phyloP scores from a whole-genome alignment of 2,888 invertebrate species.

The Rutpela maculata region DNA sequence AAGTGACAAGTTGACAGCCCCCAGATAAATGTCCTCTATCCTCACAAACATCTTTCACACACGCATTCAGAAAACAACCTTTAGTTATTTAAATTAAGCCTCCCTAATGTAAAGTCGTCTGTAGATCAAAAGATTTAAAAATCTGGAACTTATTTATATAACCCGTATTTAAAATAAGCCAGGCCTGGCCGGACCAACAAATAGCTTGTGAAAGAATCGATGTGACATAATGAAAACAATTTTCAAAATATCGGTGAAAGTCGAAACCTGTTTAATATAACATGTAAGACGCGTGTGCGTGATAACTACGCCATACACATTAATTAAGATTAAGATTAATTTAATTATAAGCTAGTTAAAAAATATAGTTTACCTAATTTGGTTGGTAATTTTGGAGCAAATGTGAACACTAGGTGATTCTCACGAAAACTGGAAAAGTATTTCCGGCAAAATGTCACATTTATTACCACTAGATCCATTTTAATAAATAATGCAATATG shows the following conservation, averaged over 20 bases:
- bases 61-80: background rate
- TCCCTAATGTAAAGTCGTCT: background rate
- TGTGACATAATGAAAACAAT: background rate
- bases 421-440: too few relatives aligned
- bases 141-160: conserved; percentile 2
- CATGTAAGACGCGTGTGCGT: background rate
- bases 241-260: conserved; percentile 8
- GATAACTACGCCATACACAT: background rate
- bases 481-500: too few relatives aligned
- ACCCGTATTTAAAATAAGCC: conserved; percentile 12
- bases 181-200: background rate
- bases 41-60: conserved; percentile 16
- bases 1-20: conserved; percentile 7
- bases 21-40: conserved; percentile 7
- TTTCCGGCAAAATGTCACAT: too few relatives aligned
- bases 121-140: background rate
- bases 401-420: too few relatives aligned
- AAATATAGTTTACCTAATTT: too few relatives aligned
- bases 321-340: background rate
- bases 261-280: background rate
- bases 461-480: too few relatives aligned
- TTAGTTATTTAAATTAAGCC: conserved; percentile 21
- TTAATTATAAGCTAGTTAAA: background rate
- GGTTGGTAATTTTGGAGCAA: too few relatives aligned
- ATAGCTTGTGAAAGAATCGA: conserved; percentile 4